Evolutionary conservation across 2,888 invertebrate genomes (phyloP).

Genomic region (Chymomyza caudatula): DNA sequence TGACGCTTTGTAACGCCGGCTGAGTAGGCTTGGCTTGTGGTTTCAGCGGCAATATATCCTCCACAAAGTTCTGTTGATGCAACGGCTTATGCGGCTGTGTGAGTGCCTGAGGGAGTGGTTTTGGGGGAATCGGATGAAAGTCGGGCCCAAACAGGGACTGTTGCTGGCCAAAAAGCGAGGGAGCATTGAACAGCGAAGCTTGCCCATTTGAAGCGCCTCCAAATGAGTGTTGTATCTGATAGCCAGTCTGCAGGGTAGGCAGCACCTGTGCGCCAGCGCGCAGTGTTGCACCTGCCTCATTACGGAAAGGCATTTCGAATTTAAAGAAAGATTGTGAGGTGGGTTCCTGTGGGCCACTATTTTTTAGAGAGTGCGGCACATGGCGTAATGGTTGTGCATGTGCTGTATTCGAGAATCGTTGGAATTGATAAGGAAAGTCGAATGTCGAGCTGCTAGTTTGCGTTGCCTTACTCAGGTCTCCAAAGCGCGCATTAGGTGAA

Average conservation of each 20-base stretch:
- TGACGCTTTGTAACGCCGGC: constrained; percentile 64
- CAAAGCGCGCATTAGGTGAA: constrained; percentile 71
- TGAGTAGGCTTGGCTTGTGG: constrained; percentile 65
- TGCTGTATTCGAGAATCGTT: constrained; percentile 60
- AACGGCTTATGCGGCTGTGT: constrained; percentile 63
- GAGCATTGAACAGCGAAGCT: constrained; percentile 72
- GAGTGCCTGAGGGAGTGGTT: constrained; percentile 60
- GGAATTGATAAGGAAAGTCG: constrained; percentile 75
- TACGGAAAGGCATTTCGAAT: constrained; percentile 76
- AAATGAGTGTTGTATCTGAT: constrained; percentile 76
- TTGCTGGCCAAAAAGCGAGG: constrained; percentile 65
- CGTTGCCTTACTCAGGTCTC: constrained; percentile 59
- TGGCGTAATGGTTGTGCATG: constrained; percentile 61
- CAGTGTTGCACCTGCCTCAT: constrained; percentile 36
- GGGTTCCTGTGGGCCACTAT: constrained; percentile 65
- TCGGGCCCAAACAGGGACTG: constrained; percentile 72
- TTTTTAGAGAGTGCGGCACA: constrained; percentile 43
- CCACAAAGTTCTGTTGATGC: constrained; percentile 73
- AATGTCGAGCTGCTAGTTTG: constrained; percentile 44
- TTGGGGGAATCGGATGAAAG: constrained; percentile 62
- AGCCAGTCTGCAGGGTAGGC: constrained; percentile 75
- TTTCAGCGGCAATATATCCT: constrained; percentile 67
- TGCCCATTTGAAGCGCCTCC: constrained; percentile 61
- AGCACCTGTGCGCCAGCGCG: constrained; percentile 41
- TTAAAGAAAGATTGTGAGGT: constrained; percentile 78